Evolutionary conservation across 2,888 invertebrate genomes (phyloP).

Genomic region (Zeuzera pyrina): DNA sequence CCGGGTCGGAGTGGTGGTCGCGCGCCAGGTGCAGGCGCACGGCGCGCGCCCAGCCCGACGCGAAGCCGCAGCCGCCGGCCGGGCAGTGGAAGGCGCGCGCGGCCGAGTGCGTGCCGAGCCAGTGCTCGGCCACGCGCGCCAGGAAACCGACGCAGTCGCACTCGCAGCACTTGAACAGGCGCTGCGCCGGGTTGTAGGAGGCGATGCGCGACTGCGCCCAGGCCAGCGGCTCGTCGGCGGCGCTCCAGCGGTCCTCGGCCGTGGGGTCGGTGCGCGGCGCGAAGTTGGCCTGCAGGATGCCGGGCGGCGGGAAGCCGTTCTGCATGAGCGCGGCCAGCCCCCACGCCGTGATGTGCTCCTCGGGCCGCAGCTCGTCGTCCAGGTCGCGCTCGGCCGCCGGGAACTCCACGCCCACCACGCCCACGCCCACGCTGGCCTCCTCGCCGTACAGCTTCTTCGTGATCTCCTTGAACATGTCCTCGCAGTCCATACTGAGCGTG

Average conservation of each 20-base stretch:
- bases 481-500: constrained; percentile 78
- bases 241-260: constrained; percentile 76
- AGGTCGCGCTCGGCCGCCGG: constrained; percentile 64
- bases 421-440: constrained; percentile 63
- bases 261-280: constrained; percentile 62
- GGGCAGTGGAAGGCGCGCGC: constrained; percentile 78
- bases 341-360: constrained; percentile 82
- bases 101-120: constrained; percentile 80
- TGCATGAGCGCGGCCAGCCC: constrained; percentile 85
- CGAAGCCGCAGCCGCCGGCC: constrained; percentile 81
- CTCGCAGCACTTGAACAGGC: constrained; percentile 82
- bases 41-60: constrained; percentile 83
- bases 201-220: constrained; percentile 88
- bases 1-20: constrained; percentile 80
- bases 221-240: constrained; percentile 79
- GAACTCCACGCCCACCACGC: constrained; percentile 60
- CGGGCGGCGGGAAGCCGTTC: constrained; percentile 79
- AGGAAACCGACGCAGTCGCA: constrained; percentile 84
- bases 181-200: constrained; percentile 83
- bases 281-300: constrained; percentile 75
- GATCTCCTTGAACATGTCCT: constrained; percentile 93
- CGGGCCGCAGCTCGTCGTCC: constrained; percentile 75
- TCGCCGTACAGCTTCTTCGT: constrained; percentile 93
- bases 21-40: constrained; percentile 81
- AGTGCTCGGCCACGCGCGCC: constrained; percentile 82